Percentiles rank a stretch among this genome's conserved stretches.
Evolutionary conservation across 2,113 vertebrate genomes (phyloP).

Genomic region (Sterrhoptilus dennistouni): DNA sequence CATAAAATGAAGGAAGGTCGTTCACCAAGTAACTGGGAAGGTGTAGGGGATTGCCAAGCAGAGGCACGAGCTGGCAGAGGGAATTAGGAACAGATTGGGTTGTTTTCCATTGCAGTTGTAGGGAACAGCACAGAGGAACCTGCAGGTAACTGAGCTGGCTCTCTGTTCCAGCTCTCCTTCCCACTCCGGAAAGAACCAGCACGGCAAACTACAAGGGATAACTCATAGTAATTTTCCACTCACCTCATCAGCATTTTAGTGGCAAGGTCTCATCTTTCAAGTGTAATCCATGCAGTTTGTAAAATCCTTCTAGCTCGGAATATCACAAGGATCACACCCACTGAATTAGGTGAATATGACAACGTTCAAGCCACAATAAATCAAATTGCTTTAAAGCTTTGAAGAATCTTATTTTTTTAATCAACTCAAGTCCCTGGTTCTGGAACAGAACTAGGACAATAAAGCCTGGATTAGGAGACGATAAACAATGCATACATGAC

Average conservation of each 20-base stretch:
- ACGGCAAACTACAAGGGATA: not conserved
- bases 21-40: accelerated
- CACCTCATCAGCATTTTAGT: not conserved
- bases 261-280: not conserved
- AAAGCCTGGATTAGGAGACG: conserved; percentile 24
- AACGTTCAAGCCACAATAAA: not conserved
- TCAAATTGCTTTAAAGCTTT: conserved; percentile 13
- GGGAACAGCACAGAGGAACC: not conserved
- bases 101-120: not conserved
- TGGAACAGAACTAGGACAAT: not conserved
- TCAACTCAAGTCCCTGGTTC: not conserved
- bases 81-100: not conserved
- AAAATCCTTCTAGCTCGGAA: not conserved
- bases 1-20: accelerated
- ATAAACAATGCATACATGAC: not conserved
- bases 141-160: not conserved
- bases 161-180: not conserved
- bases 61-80: not conserved
- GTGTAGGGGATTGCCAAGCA: not conserved
- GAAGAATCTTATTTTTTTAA: not conserved
- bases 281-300: accelerated
- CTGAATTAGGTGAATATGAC: not conserved
- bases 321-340: not conserved
- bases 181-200: not conserved
- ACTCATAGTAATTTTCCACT: not conserved